Percentiles rank a stretch among this genome's conserved stretches.
These are phyloP conservation scores for Atlantisia rogersi DNA, from an alignment of 2,113 vertebrate species.

Conservation along the genomic window DNA sequence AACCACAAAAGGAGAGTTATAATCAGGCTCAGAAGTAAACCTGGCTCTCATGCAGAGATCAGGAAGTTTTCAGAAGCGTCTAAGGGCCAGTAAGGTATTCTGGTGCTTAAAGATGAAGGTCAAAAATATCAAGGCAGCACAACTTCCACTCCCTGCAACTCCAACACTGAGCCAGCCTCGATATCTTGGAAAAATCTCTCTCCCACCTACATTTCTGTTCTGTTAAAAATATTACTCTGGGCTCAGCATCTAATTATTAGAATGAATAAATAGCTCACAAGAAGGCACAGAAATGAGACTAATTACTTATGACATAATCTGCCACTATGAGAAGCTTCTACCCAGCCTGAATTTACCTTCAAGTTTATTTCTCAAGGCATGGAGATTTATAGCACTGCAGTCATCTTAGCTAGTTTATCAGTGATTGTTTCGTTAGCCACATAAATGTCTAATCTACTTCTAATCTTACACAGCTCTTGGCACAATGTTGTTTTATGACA, in stretches of 20 bases:
- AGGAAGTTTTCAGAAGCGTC: neutral
- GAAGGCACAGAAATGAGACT: neutral
- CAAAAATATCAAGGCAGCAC: neutral
- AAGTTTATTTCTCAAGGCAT: neutral
- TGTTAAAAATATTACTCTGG: neutral
- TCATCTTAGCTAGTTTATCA: neutral
- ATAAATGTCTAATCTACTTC: neutral
- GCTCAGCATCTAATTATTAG: neutral
- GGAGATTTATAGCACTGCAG: neutral
- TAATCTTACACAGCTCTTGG: neutral
- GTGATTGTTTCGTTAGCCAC: neutral
- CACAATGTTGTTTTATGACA: neutral
- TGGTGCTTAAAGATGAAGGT: neutral
- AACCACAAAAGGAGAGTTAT: neutral
- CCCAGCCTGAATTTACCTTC: neutral
- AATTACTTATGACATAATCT: constrained; percentile 15
- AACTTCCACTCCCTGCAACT: neutral
- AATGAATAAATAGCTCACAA: neutral
- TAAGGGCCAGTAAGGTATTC: neutral
- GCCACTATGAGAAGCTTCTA: neutral
- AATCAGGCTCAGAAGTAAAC: neutral
- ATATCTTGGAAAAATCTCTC: neutral
- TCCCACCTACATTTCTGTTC: neutral
- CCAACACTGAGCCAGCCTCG: neutral
- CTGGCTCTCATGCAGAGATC: neutral